phyloP scores from a whole-genome alignment of 2,888 invertebrate genomes.

The Loripinus fragilis region DNA sequence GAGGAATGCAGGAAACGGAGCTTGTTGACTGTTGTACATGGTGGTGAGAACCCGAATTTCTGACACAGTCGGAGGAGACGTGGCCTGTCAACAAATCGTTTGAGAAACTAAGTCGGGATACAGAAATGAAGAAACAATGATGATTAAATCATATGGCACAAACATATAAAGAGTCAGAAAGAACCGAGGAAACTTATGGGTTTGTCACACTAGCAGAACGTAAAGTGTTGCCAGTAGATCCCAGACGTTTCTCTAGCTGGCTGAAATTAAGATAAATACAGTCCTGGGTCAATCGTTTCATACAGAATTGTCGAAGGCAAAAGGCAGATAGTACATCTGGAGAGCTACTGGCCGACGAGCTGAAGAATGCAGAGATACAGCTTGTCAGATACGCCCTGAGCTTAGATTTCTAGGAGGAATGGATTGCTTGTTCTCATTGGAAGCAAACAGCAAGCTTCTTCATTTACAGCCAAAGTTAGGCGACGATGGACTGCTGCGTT shows the following conservation, averaged over 20 bases:
- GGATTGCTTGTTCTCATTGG: not conserved
- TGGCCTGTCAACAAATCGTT: conserved; percentile 16
- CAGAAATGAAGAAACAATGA: not conserved
- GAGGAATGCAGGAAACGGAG: not conserved
- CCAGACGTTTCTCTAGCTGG: not conserved
- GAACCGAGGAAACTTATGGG: not conserved
- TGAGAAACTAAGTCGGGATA: no score
- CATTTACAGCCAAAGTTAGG: conserved; percentile 27
- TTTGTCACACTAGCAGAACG: not conserved
- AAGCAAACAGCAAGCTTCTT: conserved; percentile 21
- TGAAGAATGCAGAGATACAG: conserved; percentile 15
- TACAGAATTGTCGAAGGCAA: not conserved
- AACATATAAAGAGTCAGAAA: not conserved
- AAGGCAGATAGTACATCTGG: not conserved
- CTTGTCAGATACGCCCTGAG: conserved; percentile 6
- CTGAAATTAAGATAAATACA: not conserved
- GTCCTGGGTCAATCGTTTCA: not conserved
- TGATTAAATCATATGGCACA: not conserved
- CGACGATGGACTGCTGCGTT: conserved; percentile 22
- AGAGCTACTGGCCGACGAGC: conserved; percentile 3
- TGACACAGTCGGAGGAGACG: not conserved
- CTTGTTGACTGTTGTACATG: not conserved
- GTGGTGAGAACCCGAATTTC: conserved; percentile 24
- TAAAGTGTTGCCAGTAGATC: not conserved
- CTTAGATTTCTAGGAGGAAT: not conserved